A percentile compares a stretch with the other conserved stretches of the same genome.
phyloP scores from a whole-genome alignment of 1,140 invertebrate genomes.

The Drosophila pseudoobscura region DNA sequence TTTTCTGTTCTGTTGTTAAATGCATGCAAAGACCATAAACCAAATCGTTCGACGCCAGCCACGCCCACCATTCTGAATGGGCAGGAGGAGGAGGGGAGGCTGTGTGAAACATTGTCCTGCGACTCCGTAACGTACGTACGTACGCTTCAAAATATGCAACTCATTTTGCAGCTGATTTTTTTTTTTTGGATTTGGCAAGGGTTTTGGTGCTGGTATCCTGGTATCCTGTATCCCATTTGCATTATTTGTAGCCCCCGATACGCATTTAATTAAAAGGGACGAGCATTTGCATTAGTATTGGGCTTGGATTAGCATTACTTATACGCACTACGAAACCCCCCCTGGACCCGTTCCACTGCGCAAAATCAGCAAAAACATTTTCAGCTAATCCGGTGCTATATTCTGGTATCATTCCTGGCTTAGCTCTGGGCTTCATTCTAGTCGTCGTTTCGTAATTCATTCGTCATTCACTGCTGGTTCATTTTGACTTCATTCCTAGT shows the following conservation, averaged over 20 bases:
- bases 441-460: neutral
- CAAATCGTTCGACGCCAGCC: slow-evolving; percentile 66
- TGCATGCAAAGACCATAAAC: slow-evolving; percentile 73
- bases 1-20: slow-evolving; percentile 70
- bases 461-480: neutral
- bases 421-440: too few species aligned
- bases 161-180: slow-evolving; percentile 44
- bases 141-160: slow-evolving; percentile 66
- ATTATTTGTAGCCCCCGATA: slow-evolving; percentile 74
- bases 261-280: slow-evolving; percentile 72
- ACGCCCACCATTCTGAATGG: slow-evolving; percentile 42
- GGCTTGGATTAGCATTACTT: slow-evolving; percentile 36
- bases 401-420: too few species aligned
- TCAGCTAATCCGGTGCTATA: too few species aligned
- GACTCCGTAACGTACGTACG: slow-evolving; percentile 7
- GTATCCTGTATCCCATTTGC: slow-evolving; percentile 46
- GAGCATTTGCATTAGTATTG: slow-evolving; percentile 44
- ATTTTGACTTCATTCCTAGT: neutral
- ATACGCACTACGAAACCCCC: neutral
- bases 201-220: neutral
- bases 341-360: too few species aligned
- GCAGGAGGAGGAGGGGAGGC: slow-evolving; percentile 9
- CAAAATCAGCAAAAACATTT: too few species aligned
- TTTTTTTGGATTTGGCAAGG: neutral
- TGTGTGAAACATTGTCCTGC: slow-evolving; percentile 42